Percentiles rank a stretch among this genome's conserved stretches.
phyloP scores from a whole-genome alignment of 2,888 invertebrate species.

The Prosopocoilus inquinatus region DNA sequence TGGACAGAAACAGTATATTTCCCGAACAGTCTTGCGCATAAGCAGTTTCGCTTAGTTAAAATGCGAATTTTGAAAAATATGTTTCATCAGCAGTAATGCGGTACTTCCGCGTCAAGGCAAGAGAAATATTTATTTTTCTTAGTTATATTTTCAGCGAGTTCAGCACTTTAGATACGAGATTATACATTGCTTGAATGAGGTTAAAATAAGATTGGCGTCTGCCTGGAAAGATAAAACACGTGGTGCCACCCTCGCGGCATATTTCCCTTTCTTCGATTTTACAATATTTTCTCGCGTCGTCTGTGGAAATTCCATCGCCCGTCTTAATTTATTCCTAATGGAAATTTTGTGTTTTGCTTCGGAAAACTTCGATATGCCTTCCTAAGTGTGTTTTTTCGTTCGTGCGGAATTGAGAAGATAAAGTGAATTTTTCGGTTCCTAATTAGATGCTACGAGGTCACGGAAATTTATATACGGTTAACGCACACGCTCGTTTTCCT shows the following conservation, averaged over 20 bases:
- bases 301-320: not conserved
- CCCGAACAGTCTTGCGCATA: too few species aligned
- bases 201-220: constrained; percentile 18
- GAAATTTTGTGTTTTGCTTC: constrained; percentile 1
- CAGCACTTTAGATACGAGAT: constrained; percentile 16
- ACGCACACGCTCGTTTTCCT: too few species aligned
- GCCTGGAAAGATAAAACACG: constrained; percentile 15
- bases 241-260: not conserved
- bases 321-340: constrained; percentile 1
- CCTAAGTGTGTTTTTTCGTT: not conserved
- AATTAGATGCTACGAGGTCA: not conserved
- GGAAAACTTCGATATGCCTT: not conserved
- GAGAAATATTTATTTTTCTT: constrained; percentile 13
- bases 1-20: too few species aligned
- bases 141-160: constrained; percentile 14
- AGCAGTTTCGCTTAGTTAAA: too few species aligned
- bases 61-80: too few species aligned
- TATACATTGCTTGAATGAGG: constrained; percentile 14
- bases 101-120: not conserved
- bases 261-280: constrained; percentile 1
- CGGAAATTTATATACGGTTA: too few species aligned
- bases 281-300: not conserved
- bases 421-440: not conserved
- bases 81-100: not conserved
- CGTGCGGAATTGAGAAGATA: not conserved